These are phyloP conservation scores for Marcusenius ussheri DNA, from an alignment of 2,113 vertebrate genomes.

Conservation along the genomic window DNA sequence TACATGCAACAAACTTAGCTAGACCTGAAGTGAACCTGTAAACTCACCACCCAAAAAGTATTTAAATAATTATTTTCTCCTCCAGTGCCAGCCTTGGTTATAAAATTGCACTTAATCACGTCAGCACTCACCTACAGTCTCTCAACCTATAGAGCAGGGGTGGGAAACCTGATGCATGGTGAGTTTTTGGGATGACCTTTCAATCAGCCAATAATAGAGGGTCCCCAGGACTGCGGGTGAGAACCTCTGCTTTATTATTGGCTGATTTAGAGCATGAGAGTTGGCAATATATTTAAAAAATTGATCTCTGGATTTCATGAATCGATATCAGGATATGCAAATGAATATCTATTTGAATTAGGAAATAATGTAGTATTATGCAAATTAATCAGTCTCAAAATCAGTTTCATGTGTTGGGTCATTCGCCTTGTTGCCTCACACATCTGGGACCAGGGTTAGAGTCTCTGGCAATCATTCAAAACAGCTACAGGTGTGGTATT, in stretches of 20 bases:
- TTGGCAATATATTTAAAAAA: neutral
- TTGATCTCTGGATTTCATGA: too few species aligned
- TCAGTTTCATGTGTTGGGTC: neutral
- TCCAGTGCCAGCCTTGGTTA: neutral
- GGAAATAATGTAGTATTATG: neutral
- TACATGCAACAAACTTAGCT: neutral
- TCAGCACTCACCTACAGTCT: neutral
- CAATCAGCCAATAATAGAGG: neutral
- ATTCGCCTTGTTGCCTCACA: neutral
- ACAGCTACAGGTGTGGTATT: slow-evolving; percentile 7
- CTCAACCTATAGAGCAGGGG: neutral
- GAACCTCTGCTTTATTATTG: neutral
- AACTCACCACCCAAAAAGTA: neutral
- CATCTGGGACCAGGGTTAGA: neutral
- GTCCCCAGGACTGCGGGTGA: neutral
- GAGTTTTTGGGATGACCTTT: neutral
- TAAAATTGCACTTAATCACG: neutral
- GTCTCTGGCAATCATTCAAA: slow-evolving; percentile 11
- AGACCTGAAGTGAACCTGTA: neutral
- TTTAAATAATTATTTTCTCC: neutral
- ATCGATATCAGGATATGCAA: neutral
- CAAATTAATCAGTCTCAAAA: neutral
- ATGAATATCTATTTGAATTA: neutral
- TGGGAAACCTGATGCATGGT: neutral
- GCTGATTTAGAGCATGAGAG: neutral